Conservation (phyloP, 2,113 vertebrate genomes). For the Brachypodius melanocephalos region DNA sequence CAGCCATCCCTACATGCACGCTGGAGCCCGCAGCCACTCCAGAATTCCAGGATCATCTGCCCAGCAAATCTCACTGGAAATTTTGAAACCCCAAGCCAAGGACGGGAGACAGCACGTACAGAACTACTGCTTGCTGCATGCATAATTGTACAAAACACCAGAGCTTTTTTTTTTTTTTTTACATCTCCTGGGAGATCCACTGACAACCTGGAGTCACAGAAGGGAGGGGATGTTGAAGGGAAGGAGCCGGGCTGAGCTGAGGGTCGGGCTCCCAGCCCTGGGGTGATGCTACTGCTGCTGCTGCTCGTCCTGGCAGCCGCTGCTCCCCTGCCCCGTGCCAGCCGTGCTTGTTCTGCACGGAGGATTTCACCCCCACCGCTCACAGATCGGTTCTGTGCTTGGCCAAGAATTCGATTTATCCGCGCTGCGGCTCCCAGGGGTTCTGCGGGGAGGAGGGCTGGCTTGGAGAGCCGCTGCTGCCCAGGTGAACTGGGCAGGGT, state of each 20-base stretch:
- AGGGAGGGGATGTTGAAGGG: background rate
- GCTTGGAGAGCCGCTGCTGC: background rate
- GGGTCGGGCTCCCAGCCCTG: background rate
- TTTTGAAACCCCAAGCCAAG: background rate
- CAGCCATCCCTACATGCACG: background rate
- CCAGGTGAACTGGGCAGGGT: background rate
- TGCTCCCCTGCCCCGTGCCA: background rate
- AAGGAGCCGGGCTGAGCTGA: background rate
- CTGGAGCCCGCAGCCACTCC: constrained; percentile 23
- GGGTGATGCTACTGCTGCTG: background rate
- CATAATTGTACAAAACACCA: background rate
- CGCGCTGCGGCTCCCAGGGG: background rate
- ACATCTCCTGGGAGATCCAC: background rate
- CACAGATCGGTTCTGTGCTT: background rate
- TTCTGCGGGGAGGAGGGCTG: background rate
- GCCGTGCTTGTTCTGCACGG: background rate
- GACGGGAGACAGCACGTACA: background rate
- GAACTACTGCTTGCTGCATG: background rate
- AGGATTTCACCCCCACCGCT: background rate
- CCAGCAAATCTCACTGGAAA: background rate
- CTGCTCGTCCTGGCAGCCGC: background rate
- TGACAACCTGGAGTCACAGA: background rate
- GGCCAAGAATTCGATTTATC: background rate
- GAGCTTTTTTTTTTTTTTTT: background rate
- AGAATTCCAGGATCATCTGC: background rate